Evolutionary conservation across 2,797 vertebrate species (phyloP), one percentile per base, ranked within the genome.

Genomic region (Remorina albescens): DNA sequence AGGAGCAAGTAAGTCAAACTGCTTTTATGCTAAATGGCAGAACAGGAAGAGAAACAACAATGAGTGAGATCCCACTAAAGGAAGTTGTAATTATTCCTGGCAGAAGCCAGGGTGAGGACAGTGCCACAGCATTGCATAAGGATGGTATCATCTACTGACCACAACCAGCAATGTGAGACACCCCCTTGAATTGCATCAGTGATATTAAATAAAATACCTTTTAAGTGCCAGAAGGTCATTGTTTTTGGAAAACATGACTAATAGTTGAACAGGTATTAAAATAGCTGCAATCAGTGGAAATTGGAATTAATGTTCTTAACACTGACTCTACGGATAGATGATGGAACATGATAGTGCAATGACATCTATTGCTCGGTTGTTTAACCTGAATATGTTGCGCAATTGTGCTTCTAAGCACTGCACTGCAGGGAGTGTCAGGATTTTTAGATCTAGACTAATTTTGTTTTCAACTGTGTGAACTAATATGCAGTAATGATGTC

Each of bases 31-130:
- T 6, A 21, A 72, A 82, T 74, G 87, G 80, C 78, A 80, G 84
- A 90, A 88, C 88, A 91, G 88, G 88, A 90, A 91, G 85, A 84
- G 76, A 81, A 74, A 80, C 65, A 58, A 59, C 69, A 46, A 26
- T 15, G 49, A 61, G 69, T 39, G 63, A 80, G 71, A 71, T 87
- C 71, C 67, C 66, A 57, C 67, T 44, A 77, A 58, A 82, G 84
- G 88, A 89, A 85, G 85, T 81, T 72, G 77, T 71, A 79, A 77
- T 78, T 32, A 39, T 70, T 67, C 9, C 65, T 44, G 67, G 32
- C 49, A 68, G 54, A 80, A 71, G 59, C 7, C 16, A 18, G 34
- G 18, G 23, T 16, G 39, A 62, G 50, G 39, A 62, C 36, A 41
- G 39, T 30, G 58, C 16, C 39, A 44, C 5, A 49, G 32, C 30